phyloP scores from a whole-genome alignment of 1,140 invertebrate genomes.

The Harlomillsia oculata region DNA sequence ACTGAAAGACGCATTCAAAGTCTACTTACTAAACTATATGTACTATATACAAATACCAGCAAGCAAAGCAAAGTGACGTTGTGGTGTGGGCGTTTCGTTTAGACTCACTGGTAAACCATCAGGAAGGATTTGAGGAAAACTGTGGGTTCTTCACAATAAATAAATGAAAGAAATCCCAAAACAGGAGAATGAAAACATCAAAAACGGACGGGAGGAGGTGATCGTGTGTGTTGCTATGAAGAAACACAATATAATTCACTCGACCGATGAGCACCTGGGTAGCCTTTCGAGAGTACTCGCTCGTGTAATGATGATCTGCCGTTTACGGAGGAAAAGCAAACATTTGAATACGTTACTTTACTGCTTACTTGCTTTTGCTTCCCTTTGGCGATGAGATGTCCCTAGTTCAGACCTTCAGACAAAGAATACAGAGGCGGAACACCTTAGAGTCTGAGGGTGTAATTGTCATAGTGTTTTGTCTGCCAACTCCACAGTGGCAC shows the following conservation, averaged over 20 bases:
- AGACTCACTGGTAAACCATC: constrained; percentile 1
- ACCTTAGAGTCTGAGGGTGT: constrained; percentile 4
- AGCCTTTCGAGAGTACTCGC: too few species aligned
- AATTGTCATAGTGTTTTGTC: neutral
- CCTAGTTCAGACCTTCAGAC: too few species aligned
- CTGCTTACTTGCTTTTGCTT: too few species aligned
- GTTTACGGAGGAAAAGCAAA: constrained; percentile 1
- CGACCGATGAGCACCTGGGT: constrained; percentile 13
- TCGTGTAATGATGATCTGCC: constrained; percentile 7
- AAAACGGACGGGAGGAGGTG: constrained; percentile 14
- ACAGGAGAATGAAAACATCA: constrained; percentile 14
- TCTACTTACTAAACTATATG: neutral
- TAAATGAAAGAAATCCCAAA: too few species aligned
- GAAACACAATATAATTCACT: constrained; percentile 8
- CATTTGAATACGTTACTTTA: constrained; percentile 1
- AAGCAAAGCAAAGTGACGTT: neutral
- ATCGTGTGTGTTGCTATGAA: constrained; percentile 11
- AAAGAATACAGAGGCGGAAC: constrained; percentile 8
- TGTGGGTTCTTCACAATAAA: too few species aligned
- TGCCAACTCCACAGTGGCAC: neutral
- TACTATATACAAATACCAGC: neutral
- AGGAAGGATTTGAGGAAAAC: constrained; percentile 5
- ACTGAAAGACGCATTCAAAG: constrained; percentile 7
- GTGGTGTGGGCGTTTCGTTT: neutral
- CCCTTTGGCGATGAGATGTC: too few species aligned